Evolutionary conservation across 2,888 invertebrate species (phyloP).

Genomic region (Hydropsyche betteni): DNA sequence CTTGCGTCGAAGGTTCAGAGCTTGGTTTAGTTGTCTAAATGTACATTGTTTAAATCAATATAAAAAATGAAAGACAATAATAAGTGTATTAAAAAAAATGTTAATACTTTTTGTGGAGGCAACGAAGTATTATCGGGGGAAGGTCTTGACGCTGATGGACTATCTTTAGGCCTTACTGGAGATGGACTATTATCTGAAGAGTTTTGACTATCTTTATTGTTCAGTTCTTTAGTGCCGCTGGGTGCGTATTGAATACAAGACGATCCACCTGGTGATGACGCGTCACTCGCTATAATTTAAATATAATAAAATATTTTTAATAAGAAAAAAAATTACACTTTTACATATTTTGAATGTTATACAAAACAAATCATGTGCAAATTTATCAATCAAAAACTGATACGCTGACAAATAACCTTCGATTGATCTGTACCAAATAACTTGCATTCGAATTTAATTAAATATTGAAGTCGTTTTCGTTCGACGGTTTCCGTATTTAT

Average conservation of each 20-base stretch:
- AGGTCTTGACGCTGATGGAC: constrained; percentile 61
- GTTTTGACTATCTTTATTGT: constrained; percentile 29
- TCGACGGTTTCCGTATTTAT: too few relatives aligned
- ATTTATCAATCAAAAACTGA: constrained; percentile 2
- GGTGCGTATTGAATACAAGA: constrained; percentile 72
- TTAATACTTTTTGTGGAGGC: constrained; percentile 35
- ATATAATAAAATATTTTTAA: constrained; percentile 2
- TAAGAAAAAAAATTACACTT: neutral
- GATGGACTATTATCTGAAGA: constrained; percentile 36
- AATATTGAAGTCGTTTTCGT: too few relatives aligned
- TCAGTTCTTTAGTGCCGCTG: constrained; percentile 59
- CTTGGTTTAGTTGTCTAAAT: constrained; percentile 77
- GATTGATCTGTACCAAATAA: neutral
- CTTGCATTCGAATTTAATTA: too few relatives aligned
- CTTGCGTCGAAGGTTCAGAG: constrained; percentile 71
- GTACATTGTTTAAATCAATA: too few relatives aligned
- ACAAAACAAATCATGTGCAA: neutral
- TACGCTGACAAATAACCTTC: neutral
- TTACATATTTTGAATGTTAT: neutral
- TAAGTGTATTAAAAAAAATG: too few relatives aligned
- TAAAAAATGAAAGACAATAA: too few relatives aligned
- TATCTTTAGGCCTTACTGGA: constrained; percentile 50
- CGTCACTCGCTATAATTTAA: constrained; percentile 40
- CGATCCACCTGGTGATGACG: constrained; percentile 52
- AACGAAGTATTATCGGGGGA: constrained; percentile 56